Percentiles rank a stretch among this genome's conserved stretches.
These are phyloP conservation scores for Ramphastos sulfuratus DNA, from an alignment of 2,113 vertebrate species.

Conservation along the genomic window DNA sequence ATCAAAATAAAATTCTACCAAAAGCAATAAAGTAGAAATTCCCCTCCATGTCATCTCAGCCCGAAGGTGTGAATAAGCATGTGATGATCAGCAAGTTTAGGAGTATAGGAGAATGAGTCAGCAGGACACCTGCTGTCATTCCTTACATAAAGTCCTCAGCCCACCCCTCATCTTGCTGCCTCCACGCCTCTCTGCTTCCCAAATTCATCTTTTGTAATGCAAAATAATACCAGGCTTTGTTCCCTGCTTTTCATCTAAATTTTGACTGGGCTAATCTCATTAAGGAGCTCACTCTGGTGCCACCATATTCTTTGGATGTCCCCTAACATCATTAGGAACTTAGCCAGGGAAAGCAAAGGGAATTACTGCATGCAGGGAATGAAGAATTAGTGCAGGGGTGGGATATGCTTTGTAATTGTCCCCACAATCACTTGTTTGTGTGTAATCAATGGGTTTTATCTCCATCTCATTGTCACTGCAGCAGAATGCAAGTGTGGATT, in stretches of 20 bases:
- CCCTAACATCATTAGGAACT: slow-evolving; percentile 62
- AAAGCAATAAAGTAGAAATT: neutral
- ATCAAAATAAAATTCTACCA: neutral
- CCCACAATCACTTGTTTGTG: slow-evolving; percentile 27
- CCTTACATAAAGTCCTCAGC: neutral
- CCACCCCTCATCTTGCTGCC: neutral
- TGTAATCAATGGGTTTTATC: slow-evolving; percentile 33
- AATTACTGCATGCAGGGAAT: neutral
- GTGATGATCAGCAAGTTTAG: neutral
- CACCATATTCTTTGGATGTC: slow-evolving; percentile 52
- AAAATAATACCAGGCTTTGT: slow-evolving; percentile 13
- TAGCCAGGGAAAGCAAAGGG: slow-evolving; percentile 52
- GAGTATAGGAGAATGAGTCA: fast-evolving
- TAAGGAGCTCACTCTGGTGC: slow-evolving; percentile 63
- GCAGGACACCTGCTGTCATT: neutral
- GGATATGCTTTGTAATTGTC: neutral
- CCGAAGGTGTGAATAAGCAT: neutral
- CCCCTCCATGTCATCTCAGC: neutral
- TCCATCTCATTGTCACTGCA: neutral
- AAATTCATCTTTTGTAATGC: slow-evolving; percentile 61
- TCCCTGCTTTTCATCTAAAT: slow-evolving; percentile 74
- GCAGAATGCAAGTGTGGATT: neutral
- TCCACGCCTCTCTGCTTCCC: slow-evolving; percentile 44
- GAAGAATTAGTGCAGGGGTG: slow-evolving; percentile 18
- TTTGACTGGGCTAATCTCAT: slow-evolving; percentile 74